Conservation (phyloP, 2,797 vertebrate species). For the Coranthus polyacanthus region DNA sequence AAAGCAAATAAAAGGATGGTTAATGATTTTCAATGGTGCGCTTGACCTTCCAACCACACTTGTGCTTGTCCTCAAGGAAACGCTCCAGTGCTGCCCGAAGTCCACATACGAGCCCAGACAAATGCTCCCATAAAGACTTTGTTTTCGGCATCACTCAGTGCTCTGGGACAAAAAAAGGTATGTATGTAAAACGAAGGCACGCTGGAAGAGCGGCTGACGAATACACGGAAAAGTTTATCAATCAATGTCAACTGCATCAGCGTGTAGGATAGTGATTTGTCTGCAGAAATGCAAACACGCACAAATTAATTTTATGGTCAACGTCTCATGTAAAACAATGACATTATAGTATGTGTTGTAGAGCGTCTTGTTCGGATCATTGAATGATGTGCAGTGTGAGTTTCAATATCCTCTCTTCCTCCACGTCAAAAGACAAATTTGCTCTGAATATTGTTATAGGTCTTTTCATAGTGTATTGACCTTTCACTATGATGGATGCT, state of each 20-base stretch:
- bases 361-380: conserved; percentile 48
- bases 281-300: conserved; percentile 25
- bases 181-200: neutral
- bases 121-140: conserved; percentile 37
- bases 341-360: conserved; percentile 17
- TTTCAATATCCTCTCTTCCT: conserved; percentile 55
- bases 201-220: too few relatives aligned
- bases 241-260: conserved; percentile 28
- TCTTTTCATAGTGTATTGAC: conserved; percentile 72
- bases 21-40: conserved; percentile 61
- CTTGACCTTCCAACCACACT: conserved; percentile 69
- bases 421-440: conserved; percentile 65
- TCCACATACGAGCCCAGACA: conserved; percentile 30
- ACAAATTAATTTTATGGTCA: too few relatives aligned
- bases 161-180: neutral
- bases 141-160: conserved; percentile 47
- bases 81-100: conserved; percentile 21
- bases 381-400: conserved; percentile 56
- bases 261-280: conserved; percentile 31
- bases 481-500: conserved; percentile 76
- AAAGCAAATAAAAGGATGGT: conserved; percentile 59
- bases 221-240: conserved; percentile 8
- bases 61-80: conserved; percentile 54
- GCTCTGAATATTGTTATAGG: conserved; percentile 59
- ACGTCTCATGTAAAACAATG: conserved; percentile 32